phyloP scores from a whole-genome alignment of 1,140 invertebrate genomes.

The Bactericera cockerelli region DNA sequence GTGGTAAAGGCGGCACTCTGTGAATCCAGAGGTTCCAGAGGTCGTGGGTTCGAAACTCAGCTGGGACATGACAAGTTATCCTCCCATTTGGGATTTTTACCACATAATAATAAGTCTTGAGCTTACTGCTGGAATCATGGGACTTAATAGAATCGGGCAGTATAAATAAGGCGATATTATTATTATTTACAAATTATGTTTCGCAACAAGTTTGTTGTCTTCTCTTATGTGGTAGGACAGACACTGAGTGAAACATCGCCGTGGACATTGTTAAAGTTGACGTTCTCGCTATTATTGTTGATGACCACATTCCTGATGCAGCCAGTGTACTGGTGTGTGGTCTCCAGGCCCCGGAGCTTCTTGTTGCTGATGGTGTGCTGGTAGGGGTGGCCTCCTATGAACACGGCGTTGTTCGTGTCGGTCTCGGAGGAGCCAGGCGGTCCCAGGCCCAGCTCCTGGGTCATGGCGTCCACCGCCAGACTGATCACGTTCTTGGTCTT shows the following conservation, averaged over 20 bases:
- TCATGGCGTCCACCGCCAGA: constrained; percentile 60
- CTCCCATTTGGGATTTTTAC: no score
- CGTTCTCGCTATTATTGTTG: constrained; percentile 37
- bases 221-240: constrained; percentile 58
- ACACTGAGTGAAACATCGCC: constrained; percentile 51
- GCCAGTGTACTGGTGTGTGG: constrained; percentile 56
- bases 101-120: no score
- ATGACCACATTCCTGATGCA: constrained; percentile 63
- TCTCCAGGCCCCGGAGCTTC: constrained; percentile 38
- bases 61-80: no score
- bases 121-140: no score
- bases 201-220: no score
- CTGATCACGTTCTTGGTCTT: constrained; percentile 72
- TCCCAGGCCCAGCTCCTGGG: constrained; percentile 48
- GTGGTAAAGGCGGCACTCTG: no score
- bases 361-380: constrained; percentile 23
- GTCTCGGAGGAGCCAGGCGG: constrained; percentile 35
- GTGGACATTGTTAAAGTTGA: constrained; percentile 40
- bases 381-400: constrained; percentile 70
- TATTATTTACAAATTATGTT: no score
- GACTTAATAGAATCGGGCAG: no score
- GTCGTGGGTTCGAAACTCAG: no score
- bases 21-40: no score
- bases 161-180: no score
- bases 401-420: constrained; percentile 62